Evolutionary conservation across 2,797 vertebrate species (phyloP).

Genomic region (Fringilla coelebs): DNA sequence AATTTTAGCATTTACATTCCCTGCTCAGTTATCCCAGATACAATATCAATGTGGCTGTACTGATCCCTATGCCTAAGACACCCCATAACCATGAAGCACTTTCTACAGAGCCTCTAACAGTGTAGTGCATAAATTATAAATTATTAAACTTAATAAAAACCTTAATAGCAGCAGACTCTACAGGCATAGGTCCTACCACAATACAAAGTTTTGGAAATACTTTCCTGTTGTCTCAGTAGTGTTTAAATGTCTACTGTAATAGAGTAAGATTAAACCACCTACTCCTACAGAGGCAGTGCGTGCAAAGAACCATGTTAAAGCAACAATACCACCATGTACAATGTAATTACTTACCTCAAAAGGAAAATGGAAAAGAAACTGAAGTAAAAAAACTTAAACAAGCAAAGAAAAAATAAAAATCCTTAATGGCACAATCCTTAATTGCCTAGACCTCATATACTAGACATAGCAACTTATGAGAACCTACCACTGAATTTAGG

Average conservation of each 20-base stretch:
- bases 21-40: neutral
- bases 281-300: neutral
- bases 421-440: neutral
- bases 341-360: neutral
- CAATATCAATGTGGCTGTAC: neutral
- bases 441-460: neutral
- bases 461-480: fast-evolving
- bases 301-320: neutral
- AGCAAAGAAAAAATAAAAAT: neutral
- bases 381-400: neutral
- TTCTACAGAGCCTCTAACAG: neutral
- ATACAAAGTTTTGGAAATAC: neutral
- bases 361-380: neutral
- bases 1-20: neutral
- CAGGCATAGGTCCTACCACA: neutral
- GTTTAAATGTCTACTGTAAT: neutral
- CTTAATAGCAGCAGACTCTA: neutral
- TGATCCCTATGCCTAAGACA: neutral
- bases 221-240: neutral
- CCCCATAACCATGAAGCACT: neutral
- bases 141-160: neutral
- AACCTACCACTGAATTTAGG: neutral
- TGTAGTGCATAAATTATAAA: neutral
- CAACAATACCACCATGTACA: neutral
- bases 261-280: neutral